A percentile compares a stretch with the other conserved stretches of the same genome.
phyloP scores from a whole-genome alignment of 2,113 vertebrate genomes.

The Tinamus guttatus region DNA sequence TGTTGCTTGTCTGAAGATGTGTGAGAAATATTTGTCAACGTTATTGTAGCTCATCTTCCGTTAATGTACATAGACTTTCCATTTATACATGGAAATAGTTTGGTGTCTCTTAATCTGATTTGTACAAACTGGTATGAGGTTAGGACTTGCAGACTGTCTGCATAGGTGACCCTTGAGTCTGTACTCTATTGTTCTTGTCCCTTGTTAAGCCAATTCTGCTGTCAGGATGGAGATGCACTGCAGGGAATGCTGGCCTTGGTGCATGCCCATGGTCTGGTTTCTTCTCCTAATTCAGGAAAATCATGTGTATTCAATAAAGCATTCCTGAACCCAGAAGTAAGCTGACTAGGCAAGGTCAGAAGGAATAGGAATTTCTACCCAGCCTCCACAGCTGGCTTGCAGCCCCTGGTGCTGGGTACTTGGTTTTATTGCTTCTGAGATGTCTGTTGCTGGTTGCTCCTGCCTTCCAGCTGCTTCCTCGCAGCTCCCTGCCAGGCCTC shows the following conservation, averaged over 20 bases:
- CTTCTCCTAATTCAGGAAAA: not conserved
- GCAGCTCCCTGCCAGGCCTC: not conserved
- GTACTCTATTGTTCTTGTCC: rapidly evolving
- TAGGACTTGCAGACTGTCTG: not conserved
- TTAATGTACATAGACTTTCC: not conserved
- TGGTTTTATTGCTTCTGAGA: not conserved
- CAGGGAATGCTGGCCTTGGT: not conserved
- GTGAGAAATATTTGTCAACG: not conserved
- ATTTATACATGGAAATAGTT: not conserved
- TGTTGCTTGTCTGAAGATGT: not conserved
- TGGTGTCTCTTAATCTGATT: not conserved
- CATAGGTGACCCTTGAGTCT: not conserved
- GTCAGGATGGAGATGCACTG: not conserved
- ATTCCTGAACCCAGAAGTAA: not conserved
- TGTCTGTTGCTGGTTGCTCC: not conserved
- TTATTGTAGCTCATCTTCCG: not conserved
- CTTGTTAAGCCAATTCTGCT: not conserved
- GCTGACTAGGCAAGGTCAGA: not conserved
- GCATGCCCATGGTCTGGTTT: not conserved
- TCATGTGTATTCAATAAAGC: not conserved
- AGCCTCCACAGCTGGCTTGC: not conserved
- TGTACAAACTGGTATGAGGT: not conserved
- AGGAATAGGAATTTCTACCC: not conserved
- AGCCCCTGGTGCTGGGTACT: not conserved
- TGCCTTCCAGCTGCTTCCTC: not conserved